Conservation (phyloP, 2,888 invertebrate genomes). For the Acanthococcus lagerstroemiae region DNA sequence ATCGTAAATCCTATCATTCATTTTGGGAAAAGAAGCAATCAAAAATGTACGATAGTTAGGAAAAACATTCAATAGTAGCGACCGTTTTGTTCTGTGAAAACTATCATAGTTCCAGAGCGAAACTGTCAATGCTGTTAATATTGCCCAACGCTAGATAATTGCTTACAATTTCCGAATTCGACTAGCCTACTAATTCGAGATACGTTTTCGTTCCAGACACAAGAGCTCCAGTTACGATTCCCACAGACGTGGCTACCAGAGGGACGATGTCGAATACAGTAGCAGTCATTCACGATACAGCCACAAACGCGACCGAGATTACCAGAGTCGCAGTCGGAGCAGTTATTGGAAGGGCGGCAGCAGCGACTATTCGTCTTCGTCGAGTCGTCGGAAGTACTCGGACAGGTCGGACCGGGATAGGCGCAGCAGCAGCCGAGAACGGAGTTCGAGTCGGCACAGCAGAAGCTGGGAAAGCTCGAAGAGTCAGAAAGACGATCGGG, state of each 20-base stretch:
- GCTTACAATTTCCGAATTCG: background rate
- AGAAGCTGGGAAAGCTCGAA: background rate
- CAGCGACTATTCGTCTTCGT: background rate
- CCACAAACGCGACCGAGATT: background rate
- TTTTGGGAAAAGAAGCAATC: too few relatives aligned
- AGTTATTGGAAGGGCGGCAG: conserved; percentile 17
- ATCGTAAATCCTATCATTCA: too few relatives aligned
- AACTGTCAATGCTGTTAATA: too few relatives aligned
- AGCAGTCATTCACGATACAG: background rate
- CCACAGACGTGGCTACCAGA: conserved; percentile 2
- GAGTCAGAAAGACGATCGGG: too few relatives aligned
- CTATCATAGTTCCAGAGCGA: too few relatives aligned
- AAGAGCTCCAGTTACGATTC: conserved; percentile 17
- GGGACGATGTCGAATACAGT: conserved; percentile 6
- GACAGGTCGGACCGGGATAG: background rate
- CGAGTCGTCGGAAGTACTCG: conserved; percentile 10
- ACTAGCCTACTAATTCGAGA: background rate
- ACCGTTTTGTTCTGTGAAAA: too few relatives aligned
- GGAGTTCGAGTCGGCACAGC: background rate
- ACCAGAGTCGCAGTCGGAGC: background rate
- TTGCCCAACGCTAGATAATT: background rate
- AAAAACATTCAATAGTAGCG: too few relatives aligned
- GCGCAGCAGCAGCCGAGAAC: conserved; percentile 1
- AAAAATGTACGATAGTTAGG: too few relatives aligned
- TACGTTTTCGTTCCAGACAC: background rate